Evolutionary conservation across 2,113 vertebrate species (phyloP).

Genomic region (Cyanoramphus novaezelandiae): DNA sequence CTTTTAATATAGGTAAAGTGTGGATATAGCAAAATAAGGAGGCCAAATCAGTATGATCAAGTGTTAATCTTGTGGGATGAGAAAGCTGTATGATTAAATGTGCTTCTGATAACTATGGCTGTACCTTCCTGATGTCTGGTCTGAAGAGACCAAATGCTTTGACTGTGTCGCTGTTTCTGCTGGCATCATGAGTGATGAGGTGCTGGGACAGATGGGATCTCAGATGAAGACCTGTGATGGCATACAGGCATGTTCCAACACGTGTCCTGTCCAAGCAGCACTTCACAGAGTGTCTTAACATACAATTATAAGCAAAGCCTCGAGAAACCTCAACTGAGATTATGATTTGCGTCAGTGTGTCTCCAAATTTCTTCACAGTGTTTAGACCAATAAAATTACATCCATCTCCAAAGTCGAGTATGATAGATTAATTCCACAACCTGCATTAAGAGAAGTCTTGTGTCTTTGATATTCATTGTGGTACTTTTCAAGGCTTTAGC

Average conservation of each 20-base stretch:
- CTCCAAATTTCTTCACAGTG: not conserved
- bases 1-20: not conserved
- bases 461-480: not conserved
- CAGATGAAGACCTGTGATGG: not conserved
- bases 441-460: not conserved
- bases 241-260: not conserved
- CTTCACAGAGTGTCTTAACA: not conserved
- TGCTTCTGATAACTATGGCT: not conserved
- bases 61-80: not conserved
- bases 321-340: not conserved
- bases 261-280: not conserved
- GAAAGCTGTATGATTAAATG: not conserved
- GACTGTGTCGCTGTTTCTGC: not conserved
- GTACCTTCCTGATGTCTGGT: not conserved
- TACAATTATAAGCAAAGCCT: not conserved
- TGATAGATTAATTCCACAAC: not conserved
- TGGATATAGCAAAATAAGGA: not conserved
- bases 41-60: not conserved
- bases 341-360: not conserved
- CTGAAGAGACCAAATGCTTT: not conserved
- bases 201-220: not conserved
- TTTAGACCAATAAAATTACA: not conserved
- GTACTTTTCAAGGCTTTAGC: not conserved
- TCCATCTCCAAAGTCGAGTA: not conserved
- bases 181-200: not conserved